Conservation (phyloP, 1,140 invertebrate genomes). For the Scaptomyza graminum region DNA sequence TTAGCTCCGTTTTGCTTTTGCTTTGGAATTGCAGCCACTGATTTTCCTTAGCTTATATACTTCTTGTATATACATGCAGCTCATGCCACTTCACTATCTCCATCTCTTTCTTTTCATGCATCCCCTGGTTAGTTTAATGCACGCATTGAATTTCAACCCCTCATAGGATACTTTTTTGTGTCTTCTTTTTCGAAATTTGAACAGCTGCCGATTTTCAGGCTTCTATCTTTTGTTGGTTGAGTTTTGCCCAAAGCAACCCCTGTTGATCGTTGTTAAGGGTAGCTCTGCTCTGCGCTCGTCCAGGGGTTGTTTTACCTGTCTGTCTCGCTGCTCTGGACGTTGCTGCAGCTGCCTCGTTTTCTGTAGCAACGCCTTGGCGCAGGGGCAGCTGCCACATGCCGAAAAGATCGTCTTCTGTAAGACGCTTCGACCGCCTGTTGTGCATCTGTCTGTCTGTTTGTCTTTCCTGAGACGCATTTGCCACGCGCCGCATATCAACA, state of each 20-base stretch:
- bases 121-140: slow-evolving; percentile 24
- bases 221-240: slow-evolving; percentile 5
- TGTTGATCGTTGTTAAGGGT: slow-evolving; percentile 28
- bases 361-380: slow-evolving; percentile 29
- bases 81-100: neutral
- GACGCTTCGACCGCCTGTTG: slow-evolving; percentile 20
- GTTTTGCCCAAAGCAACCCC: slow-evolving; percentile 30
- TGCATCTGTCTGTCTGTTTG: slow-evolving; percentile 1
- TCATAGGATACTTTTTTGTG: slow-evolving; percentile 32
- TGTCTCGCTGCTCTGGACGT: slow-evolving; percentile 7
- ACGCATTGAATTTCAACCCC: slow-evolving; percentile 76
- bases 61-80: slow-evolving; percentile 3
- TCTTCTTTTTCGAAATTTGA: slow-evolving; percentile 66
- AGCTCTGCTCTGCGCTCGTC: neutral
- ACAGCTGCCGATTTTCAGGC: slow-evolving; percentile 61
- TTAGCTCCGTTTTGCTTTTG: slow-evolving; percentile 38
- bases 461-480: slow-evolving; percentile 36
- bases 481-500: slow-evolving; percentile 81
- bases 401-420: slow-evolving; percentile 10
- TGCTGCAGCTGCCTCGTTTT: slow-evolving; percentile 58
- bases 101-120: neutral
- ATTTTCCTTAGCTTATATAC: slow-evolving; percentile 14
- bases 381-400: slow-evolving; percentile 74
- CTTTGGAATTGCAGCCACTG: slow-evolving; percentile 26
- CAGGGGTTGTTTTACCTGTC: slow-evolving; percentile 75